Evolutionary conservation across 2,113 vertebrate species (phyloP).

Genomic region (Clarias macrocephalus): DNA sequence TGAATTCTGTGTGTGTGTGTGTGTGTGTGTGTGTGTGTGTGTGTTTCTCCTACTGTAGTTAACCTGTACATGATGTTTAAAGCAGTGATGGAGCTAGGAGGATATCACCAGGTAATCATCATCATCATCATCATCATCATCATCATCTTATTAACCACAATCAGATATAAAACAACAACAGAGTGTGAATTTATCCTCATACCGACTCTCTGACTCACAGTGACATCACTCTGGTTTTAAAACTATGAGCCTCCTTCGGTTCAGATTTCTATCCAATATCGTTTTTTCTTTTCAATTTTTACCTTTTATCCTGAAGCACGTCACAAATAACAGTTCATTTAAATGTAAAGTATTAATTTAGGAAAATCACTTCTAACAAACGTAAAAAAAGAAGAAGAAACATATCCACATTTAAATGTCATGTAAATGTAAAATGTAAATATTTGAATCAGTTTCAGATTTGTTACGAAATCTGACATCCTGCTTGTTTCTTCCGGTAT

Average conservation of each 20-base stretch:
- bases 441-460: not conserved
- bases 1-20: not conserved
- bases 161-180: not conserved
- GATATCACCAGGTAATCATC: slow-evolving; percentile 74
- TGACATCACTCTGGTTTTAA: no score
- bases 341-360: not conserved
- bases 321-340: not conserved
- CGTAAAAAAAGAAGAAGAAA: not conserved
- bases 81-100: slow-evolving; percentile 68
- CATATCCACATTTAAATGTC: no score
- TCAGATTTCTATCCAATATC: no score
- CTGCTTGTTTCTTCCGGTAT: not conserved
- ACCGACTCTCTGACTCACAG: no score
- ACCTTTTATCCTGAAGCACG: not conserved
- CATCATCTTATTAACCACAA: not conserved
- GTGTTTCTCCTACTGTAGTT: slow-evolving; percentile 60
- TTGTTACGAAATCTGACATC: not conserved
- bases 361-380: not conserved
- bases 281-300: no score
- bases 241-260: no score
- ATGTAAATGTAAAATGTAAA: not conserved
- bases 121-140: not conserved
- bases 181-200: not conserved
- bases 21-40: not conserved
- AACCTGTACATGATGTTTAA: slow-evolving; percentile 75